Percentiles rank a stretch among this genome's conserved stretches.
phyloP scores from a whole-genome alignment of 1,140 invertebrate genomes.

The Semibalanus balanoides region DNA sequence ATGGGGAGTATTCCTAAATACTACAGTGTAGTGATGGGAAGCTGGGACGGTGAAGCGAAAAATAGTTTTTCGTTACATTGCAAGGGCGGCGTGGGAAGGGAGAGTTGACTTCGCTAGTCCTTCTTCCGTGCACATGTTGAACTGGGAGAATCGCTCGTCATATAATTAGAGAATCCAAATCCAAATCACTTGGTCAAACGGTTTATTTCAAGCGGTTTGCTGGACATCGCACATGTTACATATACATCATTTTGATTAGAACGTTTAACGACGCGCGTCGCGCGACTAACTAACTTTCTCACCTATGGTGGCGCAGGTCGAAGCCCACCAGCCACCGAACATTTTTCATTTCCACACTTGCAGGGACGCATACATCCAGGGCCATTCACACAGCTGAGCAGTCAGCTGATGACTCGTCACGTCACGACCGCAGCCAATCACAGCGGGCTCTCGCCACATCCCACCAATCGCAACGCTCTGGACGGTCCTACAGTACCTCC shows the following conservation, averaged over 20 bases:
- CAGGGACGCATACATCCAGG: background rate
- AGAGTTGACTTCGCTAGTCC: too few species aligned
- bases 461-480: background rate
- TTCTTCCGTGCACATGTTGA: too few species aligned
- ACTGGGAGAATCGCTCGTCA: too few species aligned
- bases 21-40: too few species aligned
- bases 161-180: too few species aligned
- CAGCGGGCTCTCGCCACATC: too few species aligned
- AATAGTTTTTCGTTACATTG: too few species aligned
- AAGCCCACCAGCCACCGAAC: background rate
- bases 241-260: background rate
- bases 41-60: too few species aligned
- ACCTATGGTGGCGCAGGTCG: background rate
- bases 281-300: too few species aligned
- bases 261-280: background rate
- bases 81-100: too few species aligned
- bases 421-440: background rate
- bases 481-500: background rate
- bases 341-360: background rate
- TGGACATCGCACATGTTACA: conserved; percentile 1
- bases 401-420: background rate
- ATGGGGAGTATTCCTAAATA: too few species aligned
- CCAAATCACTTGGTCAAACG: background rate
- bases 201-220: background rate
- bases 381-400: background rate